phyloP scores from a whole-genome alignment of 2,888 invertebrate genomes.

The Dioctria rufipes region DNA sequence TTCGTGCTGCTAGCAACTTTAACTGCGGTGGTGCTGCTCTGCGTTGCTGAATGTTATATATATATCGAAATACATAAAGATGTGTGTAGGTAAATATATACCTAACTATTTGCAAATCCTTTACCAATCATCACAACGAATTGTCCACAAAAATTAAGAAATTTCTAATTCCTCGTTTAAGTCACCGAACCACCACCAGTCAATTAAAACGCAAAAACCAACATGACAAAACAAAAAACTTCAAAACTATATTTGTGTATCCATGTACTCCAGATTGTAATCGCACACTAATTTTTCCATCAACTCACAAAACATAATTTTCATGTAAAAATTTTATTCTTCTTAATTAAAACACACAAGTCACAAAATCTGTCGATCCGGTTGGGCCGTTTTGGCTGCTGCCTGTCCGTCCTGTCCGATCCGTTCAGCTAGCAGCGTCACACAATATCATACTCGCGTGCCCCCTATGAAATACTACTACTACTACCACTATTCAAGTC shows the following conservation, averaged over 20 bases:
- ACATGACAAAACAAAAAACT: slow-evolving; percentile 13
- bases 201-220: background rate
- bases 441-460: background rate
- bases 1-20: background rate
- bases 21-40: background rate
- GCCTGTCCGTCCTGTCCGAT: too few relatives aligned
- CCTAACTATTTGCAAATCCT: background rate
- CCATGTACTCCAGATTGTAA: slow-evolving; percentile 40
- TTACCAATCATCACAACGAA: background rate
- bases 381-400: too few relatives aligned
- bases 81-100: too few relatives aligned
- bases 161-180: too few relatives aligned
- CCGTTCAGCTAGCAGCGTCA: background rate
- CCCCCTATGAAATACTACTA: too few relatives aligned
- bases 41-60: background rate
- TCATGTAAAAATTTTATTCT: too few relatives aligned
- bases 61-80: background rate
- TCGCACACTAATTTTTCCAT: slow-evolving; percentile 39
- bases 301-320: background rate
- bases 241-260: slow-evolving; percentile 13
- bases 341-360: too few relatives aligned
- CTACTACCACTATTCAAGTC: too few relatives aligned
- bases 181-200: too few relatives aligned
- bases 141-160: background rate
- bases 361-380: too few relatives aligned